Conservation (phyloP, 2,113 vertebrate species). For the Guaruba guarouba region DNA sequence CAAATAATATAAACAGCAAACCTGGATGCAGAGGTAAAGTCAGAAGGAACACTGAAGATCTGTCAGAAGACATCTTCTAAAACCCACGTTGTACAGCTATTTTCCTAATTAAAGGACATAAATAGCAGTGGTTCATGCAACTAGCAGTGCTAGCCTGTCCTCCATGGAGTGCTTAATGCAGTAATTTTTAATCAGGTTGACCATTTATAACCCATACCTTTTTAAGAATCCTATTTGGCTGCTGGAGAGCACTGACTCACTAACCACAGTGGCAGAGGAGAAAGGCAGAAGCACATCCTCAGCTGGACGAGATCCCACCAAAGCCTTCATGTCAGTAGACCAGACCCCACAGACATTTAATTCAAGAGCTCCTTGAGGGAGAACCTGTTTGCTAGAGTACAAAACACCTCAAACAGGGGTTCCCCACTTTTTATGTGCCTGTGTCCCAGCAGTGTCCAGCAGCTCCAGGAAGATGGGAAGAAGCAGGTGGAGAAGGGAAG, state of each 20-base stretch:
- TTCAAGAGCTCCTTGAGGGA: background rate
- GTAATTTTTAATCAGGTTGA: background rate
- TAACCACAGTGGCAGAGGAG: background rate
- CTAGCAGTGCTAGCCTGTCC: background rate
- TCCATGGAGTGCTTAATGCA: accelerated
- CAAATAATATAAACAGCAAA: background rate
- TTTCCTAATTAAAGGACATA: slow-evolving; percentile 27
- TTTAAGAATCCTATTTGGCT: background rate
- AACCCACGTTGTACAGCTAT: background rate
- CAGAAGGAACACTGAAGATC: background rate
- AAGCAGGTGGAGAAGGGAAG: background rate
- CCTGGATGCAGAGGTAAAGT: background rate
- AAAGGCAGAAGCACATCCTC: background rate
- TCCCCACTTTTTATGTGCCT: background rate
- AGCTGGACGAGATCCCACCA: background rate
- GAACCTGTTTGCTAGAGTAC: background rate
- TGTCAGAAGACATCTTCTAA: background rate
- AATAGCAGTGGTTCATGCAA: background rate
- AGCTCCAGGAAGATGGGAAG: background rate
- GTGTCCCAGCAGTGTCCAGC: background rate
- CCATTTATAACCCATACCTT: background rate
- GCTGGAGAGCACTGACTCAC: background rate
- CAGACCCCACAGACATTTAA: background rate
- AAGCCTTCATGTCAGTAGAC: background rate
- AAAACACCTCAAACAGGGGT: background rate